Evolutionary conservation across 2,113 vertebrate genomes (phyloP).

Genomic region (Oplegnathus fasciatus): DNA sequence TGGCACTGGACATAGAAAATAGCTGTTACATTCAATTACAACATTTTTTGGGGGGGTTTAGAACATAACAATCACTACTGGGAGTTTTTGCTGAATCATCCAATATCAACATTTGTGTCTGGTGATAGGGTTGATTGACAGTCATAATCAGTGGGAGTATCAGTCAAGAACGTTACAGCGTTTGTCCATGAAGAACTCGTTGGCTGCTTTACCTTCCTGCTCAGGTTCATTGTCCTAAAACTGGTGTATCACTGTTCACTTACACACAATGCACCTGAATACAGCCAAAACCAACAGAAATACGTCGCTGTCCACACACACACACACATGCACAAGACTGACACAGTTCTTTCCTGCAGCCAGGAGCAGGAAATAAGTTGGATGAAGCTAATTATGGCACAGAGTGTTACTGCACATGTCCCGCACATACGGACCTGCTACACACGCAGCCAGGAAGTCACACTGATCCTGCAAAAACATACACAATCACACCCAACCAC

Average conservation of each 20-base stretch:
- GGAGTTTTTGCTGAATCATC: neutral
- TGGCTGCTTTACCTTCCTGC: too few relatives aligned
- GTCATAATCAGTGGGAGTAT: neutral
- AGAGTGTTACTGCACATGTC: slow-evolving; percentile 63
- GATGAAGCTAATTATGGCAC: slow-evolving; percentile 74
- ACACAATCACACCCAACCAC: slow-evolving; percentile 60
- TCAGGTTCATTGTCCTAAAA: neutral
- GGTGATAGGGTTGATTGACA: neutral
- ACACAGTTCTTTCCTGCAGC: slow-evolving; percentile 54
- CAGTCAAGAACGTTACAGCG: neutral
- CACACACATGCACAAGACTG: neutral
- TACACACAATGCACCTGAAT: neutral
- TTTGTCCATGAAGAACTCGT: slow-evolving; percentile 3
- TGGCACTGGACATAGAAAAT: too few relatives aligned
- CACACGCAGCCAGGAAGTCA: slow-evolving; percentile 65
- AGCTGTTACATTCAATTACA: too few relatives aligned
- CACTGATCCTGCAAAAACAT: slow-evolving; percentile 63
- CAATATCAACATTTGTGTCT: neutral
- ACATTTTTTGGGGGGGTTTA: too few relatives aligned
- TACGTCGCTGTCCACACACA: slow-evolving; percentile 7
- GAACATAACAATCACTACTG: neutral
- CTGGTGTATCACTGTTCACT: neutral
- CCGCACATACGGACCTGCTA: slow-evolving; percentile 29
- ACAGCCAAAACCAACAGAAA: slow-evolving; percentile 27
- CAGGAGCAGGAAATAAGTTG: slow-evolving; percentile 68